These are phyloP conservation scores for Mercenaria mercenaria DNA, from an alignment of 1,140 invertebrate species.

Conservation along the genomic window DNA sequence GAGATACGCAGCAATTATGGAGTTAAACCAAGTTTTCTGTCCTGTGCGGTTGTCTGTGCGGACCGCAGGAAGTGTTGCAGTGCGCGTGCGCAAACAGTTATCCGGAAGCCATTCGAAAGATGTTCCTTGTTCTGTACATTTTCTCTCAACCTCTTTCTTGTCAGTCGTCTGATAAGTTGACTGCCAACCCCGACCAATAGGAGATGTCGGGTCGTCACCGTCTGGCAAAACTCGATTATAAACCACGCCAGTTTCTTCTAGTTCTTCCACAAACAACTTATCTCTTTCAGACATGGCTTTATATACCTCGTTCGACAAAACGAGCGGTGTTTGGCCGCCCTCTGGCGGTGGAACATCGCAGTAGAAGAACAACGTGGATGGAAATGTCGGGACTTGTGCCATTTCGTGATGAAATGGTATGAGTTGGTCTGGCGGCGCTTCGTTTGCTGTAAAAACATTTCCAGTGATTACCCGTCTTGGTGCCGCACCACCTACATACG, in stretches of 20 bases:
- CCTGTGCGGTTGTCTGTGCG: slow-evolving; percentile 75
- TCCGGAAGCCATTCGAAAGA: slow-evolving; percentile 77
- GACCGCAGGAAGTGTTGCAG: slow-evolving; percentile 74
- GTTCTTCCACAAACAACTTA: slow-evolving; percentile 72
- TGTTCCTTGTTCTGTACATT: slow-evolving; percentile 71
- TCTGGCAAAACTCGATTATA: slow-evolving; percentile 76
- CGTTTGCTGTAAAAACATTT: slow-evolving; percentile 81
- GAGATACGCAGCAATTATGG: slow-evolving; percentile 80
- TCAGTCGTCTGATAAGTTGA: slow-evolving; percentile 77
- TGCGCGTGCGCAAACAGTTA: slow-evolving; percentile 78
- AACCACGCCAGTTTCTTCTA: slow-evolving; percentile 73
- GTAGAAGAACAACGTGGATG: slow-evolving; percentile 78
- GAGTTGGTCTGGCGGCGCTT: slow-evolving; percentile 78
- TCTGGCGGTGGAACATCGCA: slow-evolving; percentile 74
- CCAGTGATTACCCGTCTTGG: slow-evolving; percentile 72
- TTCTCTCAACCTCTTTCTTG: slow-evolving; percentile 73
- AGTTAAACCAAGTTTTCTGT: slow-evolving; percentile 81
- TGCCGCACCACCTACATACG: slow-evolving; percentile 80
- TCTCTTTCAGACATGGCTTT: slow-evolving; percentile 68
- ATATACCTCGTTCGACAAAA: slow-evolving; percentile 77
- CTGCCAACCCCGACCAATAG: slow-evolving; percentile 79
- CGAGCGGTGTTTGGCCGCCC: slow-evolving; percentile 80
- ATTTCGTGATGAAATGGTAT: slow-evolving; percentile 83
- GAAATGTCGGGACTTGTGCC: slow-evolving; percentile 81
- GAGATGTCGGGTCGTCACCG: slow-evolving; percentile 73